A percentile compares a stretch with the other conserved stretches of the same genome.
Conservation (phyloP, 2,113 vertebrate genomes). For the Rhagologus leucostigma region DNA sequence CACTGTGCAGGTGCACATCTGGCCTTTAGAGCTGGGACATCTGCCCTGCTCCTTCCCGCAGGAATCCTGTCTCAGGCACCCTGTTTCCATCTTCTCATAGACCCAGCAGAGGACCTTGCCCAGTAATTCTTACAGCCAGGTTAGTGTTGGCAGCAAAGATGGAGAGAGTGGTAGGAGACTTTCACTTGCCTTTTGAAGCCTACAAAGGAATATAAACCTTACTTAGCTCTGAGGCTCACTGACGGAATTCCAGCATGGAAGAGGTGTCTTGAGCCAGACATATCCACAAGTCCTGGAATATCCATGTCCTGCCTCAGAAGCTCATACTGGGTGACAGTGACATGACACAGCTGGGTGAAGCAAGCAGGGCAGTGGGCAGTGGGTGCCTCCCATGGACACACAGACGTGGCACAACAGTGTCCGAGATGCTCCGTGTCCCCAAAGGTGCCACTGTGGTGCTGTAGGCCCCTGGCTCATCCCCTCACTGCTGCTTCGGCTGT, state of each 20-base stretch:
- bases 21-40: not conserved
- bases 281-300: not conserved
- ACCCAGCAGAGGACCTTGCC: not conserved
- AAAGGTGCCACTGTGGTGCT: not conserved
- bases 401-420: accelerated
- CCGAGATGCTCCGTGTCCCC: accelerated
- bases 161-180: not conserved
- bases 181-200: not conserved
- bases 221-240: not conserved
- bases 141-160: not conserved
- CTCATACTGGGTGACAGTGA: not conserved
- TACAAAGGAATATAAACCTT: not conserved
- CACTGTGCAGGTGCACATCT: not conserved
- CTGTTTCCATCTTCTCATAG: not conserved
- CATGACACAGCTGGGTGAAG: not conserved
- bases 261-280: not conserved
- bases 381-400: not conserved
- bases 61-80: not conserved
- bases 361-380: not conserved
- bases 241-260: not conserved
- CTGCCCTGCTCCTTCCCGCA: not conserved
- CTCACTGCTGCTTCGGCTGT: not conserved
- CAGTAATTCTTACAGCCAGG: not conserved
- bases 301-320: not conserved
- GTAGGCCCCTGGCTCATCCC: not conserved